Percentiles rank a stretch among this genome's conserved stretches.
Evolutionary conservation across 2,797 vertebrate species (phyloP).

Genomic region (Malurus leucopterus): DNA sequence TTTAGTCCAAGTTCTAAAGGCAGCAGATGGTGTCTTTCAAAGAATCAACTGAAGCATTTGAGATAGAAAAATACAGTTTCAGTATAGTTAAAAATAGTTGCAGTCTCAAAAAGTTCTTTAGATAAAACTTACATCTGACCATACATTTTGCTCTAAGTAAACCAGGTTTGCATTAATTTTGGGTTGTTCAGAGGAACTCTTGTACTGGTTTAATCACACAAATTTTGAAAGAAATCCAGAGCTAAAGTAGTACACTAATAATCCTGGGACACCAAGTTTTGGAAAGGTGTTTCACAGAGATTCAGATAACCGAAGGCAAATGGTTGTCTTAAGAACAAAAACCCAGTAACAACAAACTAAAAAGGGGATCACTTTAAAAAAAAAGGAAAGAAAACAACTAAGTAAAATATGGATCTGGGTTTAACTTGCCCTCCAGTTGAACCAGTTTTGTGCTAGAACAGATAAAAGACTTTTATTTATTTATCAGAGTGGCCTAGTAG

Average conservation of each 20-base stretch:
- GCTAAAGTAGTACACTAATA: background rate
- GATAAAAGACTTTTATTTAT: constrained; percentile 34
- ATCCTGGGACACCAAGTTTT: background rate
- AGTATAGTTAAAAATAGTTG: background rate
- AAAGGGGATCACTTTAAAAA: background rate
- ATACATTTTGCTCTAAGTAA: background rate
- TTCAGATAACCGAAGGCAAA: background rate
- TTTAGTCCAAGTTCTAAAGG: background rate
- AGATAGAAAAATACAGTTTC: background rate
- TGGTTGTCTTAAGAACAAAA: background rate
- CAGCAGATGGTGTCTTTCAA: background rate
- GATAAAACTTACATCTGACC: background rate
- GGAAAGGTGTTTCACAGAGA: background rate
- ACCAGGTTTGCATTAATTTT: background rate
- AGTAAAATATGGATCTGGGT: background rate
- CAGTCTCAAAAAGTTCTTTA: background rate
- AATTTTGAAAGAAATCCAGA: background rate
- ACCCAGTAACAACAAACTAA: background rate
- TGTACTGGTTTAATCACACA: background rate
- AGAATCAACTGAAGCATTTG: background rate
- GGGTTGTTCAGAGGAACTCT: background rate
- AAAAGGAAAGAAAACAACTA: background rate
- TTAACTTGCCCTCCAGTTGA: constrained; percentile 28
- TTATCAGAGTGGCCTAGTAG: constrained; percentile 8
- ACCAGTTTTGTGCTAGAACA: background rate